Conservation (phyloP, 2,113 vertebrate genomes). For the Protobothrops flavoviridis region DNA sequence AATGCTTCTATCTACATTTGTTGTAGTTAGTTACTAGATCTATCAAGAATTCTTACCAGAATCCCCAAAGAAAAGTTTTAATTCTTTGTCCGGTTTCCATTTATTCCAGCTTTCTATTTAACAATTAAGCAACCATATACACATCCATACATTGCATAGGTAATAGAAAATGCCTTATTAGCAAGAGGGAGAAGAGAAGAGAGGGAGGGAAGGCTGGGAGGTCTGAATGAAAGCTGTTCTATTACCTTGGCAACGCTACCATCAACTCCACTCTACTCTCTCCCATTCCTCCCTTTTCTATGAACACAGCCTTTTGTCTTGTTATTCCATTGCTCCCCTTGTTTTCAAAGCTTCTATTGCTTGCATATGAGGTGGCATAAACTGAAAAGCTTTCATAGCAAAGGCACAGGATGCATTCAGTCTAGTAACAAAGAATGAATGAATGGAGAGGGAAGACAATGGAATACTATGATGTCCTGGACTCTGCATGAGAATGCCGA, state of each 20-base stretch:
- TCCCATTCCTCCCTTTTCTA: constrained; percentile 24
- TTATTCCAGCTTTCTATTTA: background rate
- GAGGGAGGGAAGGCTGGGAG: background rate
- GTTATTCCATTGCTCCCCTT: background rate
- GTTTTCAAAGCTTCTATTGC: constrained; percentile 37
- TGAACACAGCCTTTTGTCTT: constrained; percentile 39
- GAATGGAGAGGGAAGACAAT: background rate
- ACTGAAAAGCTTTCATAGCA: constrained; percentile 36
- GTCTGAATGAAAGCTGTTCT: constrained; percentile 2
- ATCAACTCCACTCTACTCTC: background rate
- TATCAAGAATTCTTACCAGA: background rate
- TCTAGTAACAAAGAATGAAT: constrained; percentile 21
- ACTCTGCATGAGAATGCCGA: background rate
- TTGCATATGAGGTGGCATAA: constrained; percentile 36
- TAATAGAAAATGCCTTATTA: background rate
- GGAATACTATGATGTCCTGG: background rate
- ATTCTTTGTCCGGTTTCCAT: background rate
- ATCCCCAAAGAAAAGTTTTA: background rate
- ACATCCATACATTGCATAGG: background rate
- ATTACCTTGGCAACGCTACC: constrained; percentile 49
- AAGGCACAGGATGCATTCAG: constrained; percentile 32
- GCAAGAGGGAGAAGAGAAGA: background rate
- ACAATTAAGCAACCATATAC: background rate
- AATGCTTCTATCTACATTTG: background rate
- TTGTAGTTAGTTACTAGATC: background rate